A percentile compares a stretch with the other conserved stretches of the same genome.
Conservation (phyloP, 2,888 invertebrate genomes). For the Nowickia ferox region DNA sequence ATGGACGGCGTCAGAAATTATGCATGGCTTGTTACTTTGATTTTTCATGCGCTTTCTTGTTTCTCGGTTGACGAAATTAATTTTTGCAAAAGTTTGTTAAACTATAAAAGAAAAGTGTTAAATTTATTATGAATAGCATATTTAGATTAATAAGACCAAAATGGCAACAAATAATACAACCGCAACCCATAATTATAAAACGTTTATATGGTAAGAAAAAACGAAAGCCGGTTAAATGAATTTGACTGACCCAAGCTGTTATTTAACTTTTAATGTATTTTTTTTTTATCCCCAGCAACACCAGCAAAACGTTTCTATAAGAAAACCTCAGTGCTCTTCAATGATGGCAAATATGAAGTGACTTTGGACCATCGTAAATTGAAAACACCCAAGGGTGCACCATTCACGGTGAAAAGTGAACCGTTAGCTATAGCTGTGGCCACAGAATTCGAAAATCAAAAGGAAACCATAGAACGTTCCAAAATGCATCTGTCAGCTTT, state of each 20-base stretch:
- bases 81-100: slow-evolving; percentile 21
- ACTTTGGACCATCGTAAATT: slow-evolving; percentile 94
- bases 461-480: slow-evolving; percentile 88
- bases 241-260: slow-evolving; percentile 45
- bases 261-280: slow-evolving; percentile 42
- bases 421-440: slow-evolving; percentile 96
- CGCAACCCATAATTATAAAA: slow-evolving; percentile 59
- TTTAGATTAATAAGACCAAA: slow-evolving; percentile 62
- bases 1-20: neutral
- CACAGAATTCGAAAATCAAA: slow-evolving; percentile 96
- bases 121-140: slow-evolving; percentile 62
- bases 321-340: slow-evolving; percentile 88
- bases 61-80: neutral
- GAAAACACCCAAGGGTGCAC: slow-evolving; percentile 93
- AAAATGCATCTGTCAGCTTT: slow-evolving; percentile 97
- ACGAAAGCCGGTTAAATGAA: neutral
- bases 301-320: slow-evolving; percentile 89
- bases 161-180: slow-evolving; percentile 39
- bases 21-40: too few relatives aligned
- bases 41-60: neutral
- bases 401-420: slow-evolving; percentile 91
- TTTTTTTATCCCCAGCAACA: slow-evolving; percentile 76
- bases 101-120: slow-evolving; percentile 63
- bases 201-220: slow-evolving; percentile 75
- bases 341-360: slow-evolving; percentile 91